Base-by-base conservation (phyloP, 2,888 invertebrate species). In the Aromia moschata region DNA sequence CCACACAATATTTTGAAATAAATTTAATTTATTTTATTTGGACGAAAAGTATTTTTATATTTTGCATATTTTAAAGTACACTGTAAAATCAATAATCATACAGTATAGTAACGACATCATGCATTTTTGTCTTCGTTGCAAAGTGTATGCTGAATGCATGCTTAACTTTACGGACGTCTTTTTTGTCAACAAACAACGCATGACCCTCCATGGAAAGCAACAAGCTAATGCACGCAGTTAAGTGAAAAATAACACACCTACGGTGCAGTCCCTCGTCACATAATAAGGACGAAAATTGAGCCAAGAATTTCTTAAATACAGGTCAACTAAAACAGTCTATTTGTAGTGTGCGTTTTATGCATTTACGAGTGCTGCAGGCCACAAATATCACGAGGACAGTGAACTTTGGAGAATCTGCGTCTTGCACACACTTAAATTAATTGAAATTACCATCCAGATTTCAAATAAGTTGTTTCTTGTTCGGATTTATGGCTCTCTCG, bases 361-460 rank as follows among this genome's bases (percentile, higher is more conserved):
- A 60, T 57, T 62, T 62, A 54, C 56, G 49, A 59, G 40, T 49
- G 59, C 49, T 56, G 58, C 58, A 56, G 58, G 58, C 58, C 54
- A 62, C 59, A 62, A 62, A 62, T 62, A 62, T 56, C 59, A 53
- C 33, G 55, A 56, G 62, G 62, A 59, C 58, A 59, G 14, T 59
- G 62, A 62, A 62, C 62, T 62, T 52, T 52, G 47, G 47, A 52
- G 25, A 45, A 51, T 51, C 15, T 52, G 33, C 41, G 52, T 52
- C 52, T 52, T 52, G 14, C 14, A 41, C 40, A 41, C 25, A 49
- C 37, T 49, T 49, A 49, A 14, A 49, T 49, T 49, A 49, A 49
- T 38, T 38, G 38, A 38, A 38, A 49, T 49, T 38, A 38, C 38
- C 38, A 45, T 30, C 45, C 15, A 45, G 45, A 31, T 31, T 45